A percentile compares a stretch with the other conserved stretches of the same genome.
Evolutionary conservation across 2,888 invertebrate species (phyloP).

Genomic region (Cheilosia urbana): DNA sequence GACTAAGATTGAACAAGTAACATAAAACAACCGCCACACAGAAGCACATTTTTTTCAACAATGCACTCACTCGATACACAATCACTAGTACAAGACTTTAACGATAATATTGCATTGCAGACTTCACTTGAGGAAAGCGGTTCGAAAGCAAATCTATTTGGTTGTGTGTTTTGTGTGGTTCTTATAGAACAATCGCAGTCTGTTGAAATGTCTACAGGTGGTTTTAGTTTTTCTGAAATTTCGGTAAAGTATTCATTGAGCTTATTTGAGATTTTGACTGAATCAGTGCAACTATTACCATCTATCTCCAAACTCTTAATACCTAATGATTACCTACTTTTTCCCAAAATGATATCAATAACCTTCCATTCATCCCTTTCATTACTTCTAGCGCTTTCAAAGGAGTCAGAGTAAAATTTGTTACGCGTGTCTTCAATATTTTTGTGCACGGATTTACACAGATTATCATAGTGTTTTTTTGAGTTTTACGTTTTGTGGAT

Average conservation of each 20-base stretch:
- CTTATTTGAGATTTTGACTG: neutral
- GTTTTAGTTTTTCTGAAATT: too few species aligned
- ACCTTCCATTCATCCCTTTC: neutral
- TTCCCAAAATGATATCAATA: constrained; percentile 9
- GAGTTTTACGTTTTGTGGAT: constrained; percentile 7
- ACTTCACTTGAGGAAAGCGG: neutral
- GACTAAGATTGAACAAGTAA: too few species aligned
- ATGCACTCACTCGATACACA: too few species aligned
- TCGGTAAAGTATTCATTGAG: too few species aligned
- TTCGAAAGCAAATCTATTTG: constrained; percentile 4
- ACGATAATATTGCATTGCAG: neutral
- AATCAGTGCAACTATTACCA: constrained; percentile 1
- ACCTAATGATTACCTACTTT: constrained; percentile 5
- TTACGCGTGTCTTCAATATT: too few species aligned
- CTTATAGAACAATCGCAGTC: constrained; percentile 1
- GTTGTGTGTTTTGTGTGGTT: neutral
- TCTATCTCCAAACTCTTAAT: constrained; percentile 6
- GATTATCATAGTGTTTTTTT: neutral
- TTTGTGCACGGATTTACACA: too few species aligned
- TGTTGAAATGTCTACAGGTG: too few species aligned
- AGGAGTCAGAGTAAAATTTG: too few species aligned
- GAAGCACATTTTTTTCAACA: too few species aligned
- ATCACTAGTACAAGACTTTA: too few species aligned
- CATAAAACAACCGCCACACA: too few species aligned
- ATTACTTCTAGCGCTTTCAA: too few species aligned